Evolutionary conservation across 2,797 vertebrate species (phyloP), one percentile per base, ranked within the genome.

Genomic region (Pelodytes ibericus): DNA sequence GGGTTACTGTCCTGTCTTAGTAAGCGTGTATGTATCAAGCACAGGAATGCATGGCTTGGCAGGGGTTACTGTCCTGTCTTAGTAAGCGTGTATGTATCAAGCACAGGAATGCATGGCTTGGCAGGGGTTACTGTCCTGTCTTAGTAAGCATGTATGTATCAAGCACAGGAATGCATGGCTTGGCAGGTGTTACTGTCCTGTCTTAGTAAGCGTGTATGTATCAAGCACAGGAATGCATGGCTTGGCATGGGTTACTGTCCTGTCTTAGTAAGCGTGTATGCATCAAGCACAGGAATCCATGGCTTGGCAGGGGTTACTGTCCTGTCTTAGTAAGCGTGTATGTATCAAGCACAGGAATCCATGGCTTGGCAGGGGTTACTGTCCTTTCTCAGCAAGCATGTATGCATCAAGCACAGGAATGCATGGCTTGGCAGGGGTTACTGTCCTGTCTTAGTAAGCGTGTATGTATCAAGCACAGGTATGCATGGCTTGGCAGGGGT

Each of bases 401-500:
- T 74, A 82, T 81, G 82, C 75, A 82, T 80, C 31, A 82, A 82
- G 68, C 31, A 68, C 75, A 62, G 71, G 31, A 75, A 84, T 51
- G 80, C 77, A 81, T 62, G 65, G 68, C 60, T 82, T 73, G 82
- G 81, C 81, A 84, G 83, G 73, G 75, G 4, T 59, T 39, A 8
- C n/a, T 62, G 44, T 47, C 51, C 62, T 57, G 8, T 58, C n/a
- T n/a, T n/a, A n/a, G n/a, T n/a, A n/a, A n/a, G n/a, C n/a, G n/a
- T n/a, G n/a, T n/a, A n/a, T n/a, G n/a, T n/a, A n/a, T n/a, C 31
- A 82, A 82, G 68, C 31, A 68, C 75, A 62, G 71, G 31, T 74
- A 84, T 51, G 80, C 77, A 81, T 62, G 65, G 68, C 60, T 82
- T 73, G 82, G 81, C 81, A 84, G 83, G 73, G 75, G 4, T 59